These are phyloP conservation scores for Patella ulyssiponensis DNA, from an alignment of 2,888 invertebrate species.

Conservation along the genomic window DNA sequence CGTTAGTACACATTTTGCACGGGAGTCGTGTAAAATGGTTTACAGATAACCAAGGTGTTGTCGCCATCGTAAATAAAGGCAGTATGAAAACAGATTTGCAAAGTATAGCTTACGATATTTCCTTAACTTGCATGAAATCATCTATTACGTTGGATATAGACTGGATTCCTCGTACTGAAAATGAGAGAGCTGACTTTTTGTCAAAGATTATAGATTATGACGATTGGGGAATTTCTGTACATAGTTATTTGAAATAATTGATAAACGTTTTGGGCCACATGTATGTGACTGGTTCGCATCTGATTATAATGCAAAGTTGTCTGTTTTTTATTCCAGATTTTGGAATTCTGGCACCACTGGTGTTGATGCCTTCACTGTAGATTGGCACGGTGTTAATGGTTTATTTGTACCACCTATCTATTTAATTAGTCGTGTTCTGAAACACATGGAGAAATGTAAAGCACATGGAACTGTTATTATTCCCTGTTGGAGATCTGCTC, in stretches of 20 bases:
- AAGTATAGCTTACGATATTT: not conserved
- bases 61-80: no score
- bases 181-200: not conserved
- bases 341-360: slow-evolving; percentile 16
- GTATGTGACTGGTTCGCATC: slow-evolving; percentile 14
- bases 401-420: slow-evolving; percentile 29
- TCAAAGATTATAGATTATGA: not conserved
- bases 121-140: not conserved
- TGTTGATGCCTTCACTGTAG: slow-evolving; percentile 22
- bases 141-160: not conserved
- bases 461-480: slow-evolving; percentile 27
- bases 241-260: not conserved
- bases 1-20: slow-evolving; percentile 25
- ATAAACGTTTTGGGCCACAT: not conserved
- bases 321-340: slow-evolving; percentile 16
- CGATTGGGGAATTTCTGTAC: slow-evolving; percentile 24
- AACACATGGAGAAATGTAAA: slow-evolving; percentile 22
- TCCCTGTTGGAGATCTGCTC: slow-evolving; percentile 26
- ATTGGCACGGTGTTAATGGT: slow-evolving; percentile 22
- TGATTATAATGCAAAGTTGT: not conserved
- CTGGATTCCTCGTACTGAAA: not conserved
- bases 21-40: slow-evolving; percentile 31
- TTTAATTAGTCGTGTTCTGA: slow-evolving; percentile 17
- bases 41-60: not conserved
- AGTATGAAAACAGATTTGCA: slow-evolving; percentile 2